Evolutionary conservation across 2,888 invertebrate genomes (phyloP).

Genomic region (Myopa tessellatipennis): DNA sequence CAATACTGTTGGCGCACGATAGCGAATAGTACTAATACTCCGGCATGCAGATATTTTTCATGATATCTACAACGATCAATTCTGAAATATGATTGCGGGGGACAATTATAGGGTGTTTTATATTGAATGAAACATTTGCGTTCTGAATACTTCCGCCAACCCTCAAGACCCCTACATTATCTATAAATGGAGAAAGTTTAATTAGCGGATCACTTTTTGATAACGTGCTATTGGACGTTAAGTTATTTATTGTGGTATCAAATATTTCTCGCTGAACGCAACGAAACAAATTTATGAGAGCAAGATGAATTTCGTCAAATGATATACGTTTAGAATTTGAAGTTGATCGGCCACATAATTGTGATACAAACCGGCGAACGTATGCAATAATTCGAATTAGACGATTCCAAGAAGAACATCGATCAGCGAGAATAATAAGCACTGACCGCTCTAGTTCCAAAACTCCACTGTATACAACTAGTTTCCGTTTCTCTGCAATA

Average conservation of each 20-base stretch:
- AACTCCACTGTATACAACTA: not conserved
- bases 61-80: constrained; percentile 38
- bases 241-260: not conserved
- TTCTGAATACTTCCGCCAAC: constrained; percentile 39
- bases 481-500: not conserved
- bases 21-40: constrained; percentile 43
- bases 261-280: constrained; percentile 30
- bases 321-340: constrained; percentile 2
- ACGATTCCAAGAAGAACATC: not conserved
- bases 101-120: constrained; percentile 42
- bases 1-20: constrained; percentile 46
- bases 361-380: constrained; percentile 35
- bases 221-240: not conserved
- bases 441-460: not conserved
- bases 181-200: constrained; percentile 40
- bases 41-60: constrained; percentile 35
- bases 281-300: constrained; percentile 6
- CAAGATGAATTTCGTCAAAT: constrained; percentile 26
- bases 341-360: not conserved
- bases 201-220: constrained; percentile 5
- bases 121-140: constrained; percentile 22
- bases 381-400: constrained; percentile 32
- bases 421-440: constrained; percentile 14
- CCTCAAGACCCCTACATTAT: constrained; percentile 24
- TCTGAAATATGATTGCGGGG: constrained; percentile 28